These are phyloP conservation scores for Cheumatopsyche charites DNA, from an alignment of 1,140 invertebrate genomes.

Conservation along the genomic window DNA sequence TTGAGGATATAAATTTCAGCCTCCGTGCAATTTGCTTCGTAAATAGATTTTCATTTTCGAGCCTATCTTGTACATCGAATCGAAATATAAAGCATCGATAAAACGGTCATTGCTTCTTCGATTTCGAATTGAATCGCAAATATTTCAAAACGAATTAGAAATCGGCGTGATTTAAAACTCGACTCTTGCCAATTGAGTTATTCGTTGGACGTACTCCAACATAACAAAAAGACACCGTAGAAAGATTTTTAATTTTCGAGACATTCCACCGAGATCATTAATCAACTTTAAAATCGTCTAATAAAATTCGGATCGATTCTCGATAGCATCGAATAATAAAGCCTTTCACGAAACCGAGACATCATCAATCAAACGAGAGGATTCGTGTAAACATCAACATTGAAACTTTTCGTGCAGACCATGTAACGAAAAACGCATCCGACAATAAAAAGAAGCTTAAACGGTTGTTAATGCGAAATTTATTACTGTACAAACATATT, in stretches of 20 bases:
- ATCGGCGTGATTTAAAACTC: too few species aligned
- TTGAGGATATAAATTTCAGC: too few species aligned
- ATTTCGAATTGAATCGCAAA: too few species aligned
- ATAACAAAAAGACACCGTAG: too few species aligned
- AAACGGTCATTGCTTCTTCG: too few species aligned
- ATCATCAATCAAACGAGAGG: conserved; percentile 10
- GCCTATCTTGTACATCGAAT: too few species aligned
- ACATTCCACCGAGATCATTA: background rate
- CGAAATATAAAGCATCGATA: too few species aligned
- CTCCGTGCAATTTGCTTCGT: too few species aligned
- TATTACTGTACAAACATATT: conserved; percentile 12
- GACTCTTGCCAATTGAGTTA: too few species aligned
- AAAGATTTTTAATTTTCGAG: background rate
- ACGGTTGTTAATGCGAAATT: conserved; percentile 22
- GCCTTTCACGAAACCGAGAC: background rate
- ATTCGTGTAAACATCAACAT: background rate
- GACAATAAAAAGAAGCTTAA: conserved; percentile 9
- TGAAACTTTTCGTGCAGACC: conserved; percentile 5
- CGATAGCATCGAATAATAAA: background rate
- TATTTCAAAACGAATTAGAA: too few species aligned
- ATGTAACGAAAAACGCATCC: background rate
- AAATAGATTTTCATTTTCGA: too few species aligned
- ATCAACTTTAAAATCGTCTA: conserved; percentile 8
- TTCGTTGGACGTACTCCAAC: too few species aligned
- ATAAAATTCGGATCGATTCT: conserved; percentile 8